A percentile compares a stretch with the other conserved stretches of the same genome.
These are phyloP conservation scores for Iguana delicatissima DNA, from an alignment of 2,797 vertebrate species.

Conservation along the genomic window DNA sequence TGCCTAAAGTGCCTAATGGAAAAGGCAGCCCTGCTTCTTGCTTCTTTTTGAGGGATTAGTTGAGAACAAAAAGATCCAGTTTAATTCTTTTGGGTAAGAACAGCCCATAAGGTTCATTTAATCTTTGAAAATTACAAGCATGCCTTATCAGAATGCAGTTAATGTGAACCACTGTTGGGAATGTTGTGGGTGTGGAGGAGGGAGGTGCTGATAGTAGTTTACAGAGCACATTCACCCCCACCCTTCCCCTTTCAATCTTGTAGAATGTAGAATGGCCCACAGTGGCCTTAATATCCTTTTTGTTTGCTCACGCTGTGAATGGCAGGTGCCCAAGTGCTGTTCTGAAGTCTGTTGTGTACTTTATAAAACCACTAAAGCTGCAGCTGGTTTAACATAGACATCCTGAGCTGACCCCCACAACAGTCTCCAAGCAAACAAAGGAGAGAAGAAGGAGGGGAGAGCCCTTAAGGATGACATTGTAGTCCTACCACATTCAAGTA, in stretches of 20 bases:
- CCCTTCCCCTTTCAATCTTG: slow-evolving; percentile 24
- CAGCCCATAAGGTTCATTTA: slow-evolving; percentile 55
- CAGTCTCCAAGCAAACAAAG: not conserved
- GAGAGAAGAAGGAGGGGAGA: not conserved
- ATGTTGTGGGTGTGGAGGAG: not conserved
- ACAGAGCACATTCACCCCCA: slow-evolving; percentile 40
- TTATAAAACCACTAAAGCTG: slow-evolving; percentile 48
- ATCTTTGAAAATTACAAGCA: slow-evolving; percentile 62
- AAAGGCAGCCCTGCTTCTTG: not conserved
- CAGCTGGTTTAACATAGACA: slow-evolving; percentile 17
- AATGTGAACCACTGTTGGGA: slow-evolving; percentile 41
- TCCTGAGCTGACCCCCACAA: slow-evolving; percentile 39
- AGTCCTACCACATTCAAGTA: slow-evolving; percentile 20
- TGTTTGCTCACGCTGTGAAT: slow-evolving; percentile 62
- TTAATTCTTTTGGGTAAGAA: not conserved
- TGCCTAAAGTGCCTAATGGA: no score
- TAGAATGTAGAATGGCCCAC: slow-evolving; percentile 52
- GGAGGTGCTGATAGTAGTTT: slow-evolving; percentile 13
- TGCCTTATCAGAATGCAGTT: slow-evolving; percentile 65
- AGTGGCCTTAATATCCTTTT: slow-evolving; percentile 68
- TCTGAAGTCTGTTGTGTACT: slow-evolving; percentile 54
- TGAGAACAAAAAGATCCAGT: not conserved
- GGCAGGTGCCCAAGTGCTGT: slow-evolving; percentile 34
- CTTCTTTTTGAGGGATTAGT: not conserved
- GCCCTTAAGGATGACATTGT: slow-evolving; percentile 31